Percentiles rank a stretch among this genome's conserved stretches.
phyloP scores from a whole-genome alignment of 1,140 invertebrate species.

The Vanessa tameamea region DNA sequence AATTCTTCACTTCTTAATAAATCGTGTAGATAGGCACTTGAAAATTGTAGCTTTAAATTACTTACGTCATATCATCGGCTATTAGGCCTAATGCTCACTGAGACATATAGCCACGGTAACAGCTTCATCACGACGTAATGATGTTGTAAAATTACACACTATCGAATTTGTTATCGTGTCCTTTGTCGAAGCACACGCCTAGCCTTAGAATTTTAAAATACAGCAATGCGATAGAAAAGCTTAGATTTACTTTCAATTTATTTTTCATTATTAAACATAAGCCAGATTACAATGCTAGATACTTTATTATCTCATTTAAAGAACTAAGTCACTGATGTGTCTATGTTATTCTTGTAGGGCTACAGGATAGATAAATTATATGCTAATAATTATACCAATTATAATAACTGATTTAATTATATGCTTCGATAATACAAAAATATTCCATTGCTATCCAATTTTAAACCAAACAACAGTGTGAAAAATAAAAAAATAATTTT shows the following conservation, averaged over 20 bases:
- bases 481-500: no score
- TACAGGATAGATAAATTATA: no score
- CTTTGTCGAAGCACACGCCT: constrained; percentile 11
- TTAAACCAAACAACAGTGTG: no score
- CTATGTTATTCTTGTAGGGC: no score
- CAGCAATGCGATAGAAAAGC: constrained; percentile 14
- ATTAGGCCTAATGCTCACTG: constrained; percentile 23
- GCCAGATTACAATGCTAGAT: not conserved
- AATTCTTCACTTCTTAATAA: constrained; percentile 35
- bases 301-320: no score
- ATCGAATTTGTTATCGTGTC: not conserved
- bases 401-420: no score
- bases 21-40: constrained; percentile 58
- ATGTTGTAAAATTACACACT: not conserved
- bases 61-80: constrained; percentile 54
- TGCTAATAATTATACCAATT: no score
- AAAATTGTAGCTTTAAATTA: constrained; percentile 67
- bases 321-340: no score
- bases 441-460: no score
- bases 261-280: not conserved
- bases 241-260: not conserved
- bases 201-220: constrained; percentile 22
- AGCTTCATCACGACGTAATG: not conserved
- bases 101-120: not conserved
- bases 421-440: no score